These are phyloP conservation scores for Crotophaga sulcirostris DNA, from an alignment of 2,113 vertebrate genomes.

Conservation along the genomic window DNA sequence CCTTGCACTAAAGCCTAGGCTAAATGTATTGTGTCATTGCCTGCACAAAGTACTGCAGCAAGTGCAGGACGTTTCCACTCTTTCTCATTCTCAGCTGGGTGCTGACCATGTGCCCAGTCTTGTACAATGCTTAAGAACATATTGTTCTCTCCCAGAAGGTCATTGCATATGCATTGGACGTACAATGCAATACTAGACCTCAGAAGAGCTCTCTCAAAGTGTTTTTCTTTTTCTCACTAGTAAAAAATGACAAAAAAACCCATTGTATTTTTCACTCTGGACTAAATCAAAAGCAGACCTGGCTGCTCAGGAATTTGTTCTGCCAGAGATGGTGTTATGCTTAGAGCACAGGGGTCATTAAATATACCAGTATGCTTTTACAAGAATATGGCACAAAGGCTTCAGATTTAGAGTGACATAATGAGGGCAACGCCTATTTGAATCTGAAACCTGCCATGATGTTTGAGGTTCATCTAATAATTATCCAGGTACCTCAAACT, in stretches of 20 bases:
- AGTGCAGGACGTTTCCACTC: background rate
- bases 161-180: background rate
- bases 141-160: background rate
- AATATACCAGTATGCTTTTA: background rate
- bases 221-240: background rate
- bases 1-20: background rate
- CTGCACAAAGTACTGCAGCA: background rate
- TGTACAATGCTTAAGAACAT: background rate
- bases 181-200: background rate
- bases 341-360: background rate
- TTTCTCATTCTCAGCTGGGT: background rate
- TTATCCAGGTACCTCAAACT: background rate
- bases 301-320: background rate
- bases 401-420: background rate
- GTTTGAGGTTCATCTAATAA: background rate
- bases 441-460: background rate
- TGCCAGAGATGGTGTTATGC: background rate
- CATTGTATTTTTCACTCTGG: background rate
- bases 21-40: background rate
- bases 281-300: conserved; percentile 4
- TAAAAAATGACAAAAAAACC: background rate
- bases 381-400: background rate
- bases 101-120: background rate
- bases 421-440: background rate
- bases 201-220: background rate